Base-by-base conservation (phyloP, 2,113 vertebrate genomes). In the Ameiurus melas region DNA sequence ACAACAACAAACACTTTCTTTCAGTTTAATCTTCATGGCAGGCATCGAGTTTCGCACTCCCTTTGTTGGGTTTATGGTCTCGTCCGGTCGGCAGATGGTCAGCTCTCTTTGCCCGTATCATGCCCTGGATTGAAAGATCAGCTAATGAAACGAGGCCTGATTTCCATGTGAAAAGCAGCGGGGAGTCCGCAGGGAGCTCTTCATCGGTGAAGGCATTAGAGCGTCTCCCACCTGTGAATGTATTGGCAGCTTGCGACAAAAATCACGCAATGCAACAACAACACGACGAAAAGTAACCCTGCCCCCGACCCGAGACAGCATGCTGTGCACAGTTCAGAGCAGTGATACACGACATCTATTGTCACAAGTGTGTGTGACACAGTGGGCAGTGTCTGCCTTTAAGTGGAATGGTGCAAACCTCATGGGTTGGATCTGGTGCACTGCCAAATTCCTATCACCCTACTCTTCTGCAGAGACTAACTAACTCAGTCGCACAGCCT, bases 101-200 rank as follows among this genome's bases (percentile, higher is more conserved):
- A 80, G 89, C 91, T 93, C 93, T 94, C 92, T 92, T 90, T 86
- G 80, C 90, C 91, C 79, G 17, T 85, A 89, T 89, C 92, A 89
- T 92, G 93, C 91, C 14, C 75, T 94, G 94, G 95, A 94, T 94
- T 93, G 95, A 95, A 95, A 94, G 94, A 93, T 93, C 90, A 91
- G 87, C 92, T 94, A 94, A 95, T 95, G 94, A 95, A 95, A 94
- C 92, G 55, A 86, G 91, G 90, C 93, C 91, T 88, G 68, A 93
- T 94, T 94, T 92, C 92, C 95, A 93, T 95, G 87, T 93, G 93
- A 95, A 96, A 94, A 92, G 92, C 77, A 62, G 55, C 1, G 12
- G 89, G 89, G 57, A 87, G 93, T 86, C 92, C 92, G 87, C 36
- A 0, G 94, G 93, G 94, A 92, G 89, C 86, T 83, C 92, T 92